Percentiles rank a stretch among this genome's conserved stretches.
These are phyloP conservation scores for Phataginus tricuspis DNA, from an alignment of 2,797 vertebrate species.

Conservation along the genomic window DNA sequence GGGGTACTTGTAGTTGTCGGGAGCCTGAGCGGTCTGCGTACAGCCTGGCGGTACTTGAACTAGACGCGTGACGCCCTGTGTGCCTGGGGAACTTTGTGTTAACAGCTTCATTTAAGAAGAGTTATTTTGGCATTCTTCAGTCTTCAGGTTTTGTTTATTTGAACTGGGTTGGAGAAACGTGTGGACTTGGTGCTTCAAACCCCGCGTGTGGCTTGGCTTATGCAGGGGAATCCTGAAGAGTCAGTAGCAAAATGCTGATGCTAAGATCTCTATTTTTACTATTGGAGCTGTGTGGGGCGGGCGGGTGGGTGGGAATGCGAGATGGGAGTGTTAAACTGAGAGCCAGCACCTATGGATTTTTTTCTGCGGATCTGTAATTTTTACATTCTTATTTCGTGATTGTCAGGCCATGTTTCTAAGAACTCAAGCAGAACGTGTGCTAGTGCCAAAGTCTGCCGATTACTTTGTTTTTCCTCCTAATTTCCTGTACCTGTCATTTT, in stretches of 20 bases:
- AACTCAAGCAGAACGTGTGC: constrained; percentile 51
- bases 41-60: constrained; percentile 78
- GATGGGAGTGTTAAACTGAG: constrained; percentile 46
- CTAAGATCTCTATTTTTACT: constrained; percentile 75
- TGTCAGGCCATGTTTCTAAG: constrained; percentile 58
- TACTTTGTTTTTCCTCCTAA: constrained; percentile 35
- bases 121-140: constrained; percentile 62
- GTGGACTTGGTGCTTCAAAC: constrained; percentile 76
- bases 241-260: constrained; percentile 64
- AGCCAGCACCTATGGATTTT: constrained; percentile 68
- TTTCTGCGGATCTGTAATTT: constrained; percentile 74
- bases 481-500: constrained; percentile 58
- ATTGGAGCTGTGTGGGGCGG: constrained; percentile 60
- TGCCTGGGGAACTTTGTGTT: constrained; percentile 73
- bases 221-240: constrained; percentile 70
- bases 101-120: constrained; percentile 66
- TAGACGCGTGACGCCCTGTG: constrained; percentile 55
- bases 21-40: constrained; percentile 59
- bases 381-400: constrained; percentile 59
- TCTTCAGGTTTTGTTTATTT: constrained; percentile 68
- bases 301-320: constrained; percentile 43
- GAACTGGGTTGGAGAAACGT: constrained; percentile 73
- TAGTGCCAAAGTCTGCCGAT: constrained; percentile 76
- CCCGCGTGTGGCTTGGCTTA: constrained; percentile 55
- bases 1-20: constrained; percentile 40